These are phyloP conservation scores for Sebastes umbrosus DNA, from an alignment of 2,797 vertebrate genomes.

Conservation along the genomic window DNA sequence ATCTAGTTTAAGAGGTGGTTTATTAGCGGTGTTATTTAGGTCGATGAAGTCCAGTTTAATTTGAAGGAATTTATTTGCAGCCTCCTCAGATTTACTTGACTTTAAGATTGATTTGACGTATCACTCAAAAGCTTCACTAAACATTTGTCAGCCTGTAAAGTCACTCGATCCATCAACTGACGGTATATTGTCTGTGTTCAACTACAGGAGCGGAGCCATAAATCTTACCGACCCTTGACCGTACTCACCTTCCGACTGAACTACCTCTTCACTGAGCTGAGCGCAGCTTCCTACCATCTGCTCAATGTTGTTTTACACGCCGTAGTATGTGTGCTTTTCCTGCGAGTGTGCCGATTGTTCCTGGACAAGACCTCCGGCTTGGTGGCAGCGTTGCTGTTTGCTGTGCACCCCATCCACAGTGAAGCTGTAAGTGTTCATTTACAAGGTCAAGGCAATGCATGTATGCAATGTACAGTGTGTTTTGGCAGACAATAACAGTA, in stretches of 20 bases:
- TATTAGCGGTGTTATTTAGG: not conserved
- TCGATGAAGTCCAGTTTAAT: not conserved
- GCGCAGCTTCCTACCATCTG: slow-evolving; percentile 93
- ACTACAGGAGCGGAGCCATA: slow-evolving; percentile 95
- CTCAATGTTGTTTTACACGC: slow-evolving; percentile 91
- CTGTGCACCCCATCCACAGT: slow-evolving; percentile 96
- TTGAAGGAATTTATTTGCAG: not conserved
- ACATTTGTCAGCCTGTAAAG: not conserved
- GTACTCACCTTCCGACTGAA: slow-evolving; percentile 97
- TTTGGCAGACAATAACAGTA: not conserved
- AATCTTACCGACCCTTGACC: slow-evolving; percentile 96
- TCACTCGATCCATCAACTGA: not conserved
- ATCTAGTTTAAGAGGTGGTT: not conserved
- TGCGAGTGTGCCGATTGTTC: slow-evolving; percentile 93
- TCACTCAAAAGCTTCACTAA: not conserved
- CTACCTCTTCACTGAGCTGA: slow-evolving; percentile 94
- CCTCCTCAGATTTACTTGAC: not conserved
- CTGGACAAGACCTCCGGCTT: slow-evolving; percentile 88
- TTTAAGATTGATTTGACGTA: not conserved
- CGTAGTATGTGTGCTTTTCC: slow-evolving; percentile 91
- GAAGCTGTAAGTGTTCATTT: slow-evolving; percentile 90
- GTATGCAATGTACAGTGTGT: not conserved
- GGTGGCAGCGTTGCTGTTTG: slow-evolving; percentile 92
- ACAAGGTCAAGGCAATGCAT: not conserved
- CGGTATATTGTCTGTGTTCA: not conserved